phyloP scores from a whole-genome alignment of 2,113 vertebrate species.

The Oreotrochilus melanogaster region DNA sequence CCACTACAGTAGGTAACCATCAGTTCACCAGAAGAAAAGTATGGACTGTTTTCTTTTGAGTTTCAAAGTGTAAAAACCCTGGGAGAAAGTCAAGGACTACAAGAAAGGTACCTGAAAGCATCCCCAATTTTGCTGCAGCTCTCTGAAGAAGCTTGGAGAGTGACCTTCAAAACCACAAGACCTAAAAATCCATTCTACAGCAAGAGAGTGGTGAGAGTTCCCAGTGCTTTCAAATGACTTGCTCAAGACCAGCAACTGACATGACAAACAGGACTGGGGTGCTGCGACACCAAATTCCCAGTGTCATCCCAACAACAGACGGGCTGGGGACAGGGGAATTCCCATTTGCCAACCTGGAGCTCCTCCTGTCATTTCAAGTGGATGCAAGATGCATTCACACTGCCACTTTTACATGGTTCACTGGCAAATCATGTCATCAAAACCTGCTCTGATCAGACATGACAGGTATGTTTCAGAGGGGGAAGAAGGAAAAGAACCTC shows the following conservation, averaged over 20 bases:
- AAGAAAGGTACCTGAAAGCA: background rate
- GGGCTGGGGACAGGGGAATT: background rate
- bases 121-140: background rate
- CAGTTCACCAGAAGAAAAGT: background rate
- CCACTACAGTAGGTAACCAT: background rate
- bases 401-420: background rate
- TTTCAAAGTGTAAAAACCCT: background rate
- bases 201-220: background rate
- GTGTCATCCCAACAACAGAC: background rate
- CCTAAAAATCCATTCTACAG: background rate
- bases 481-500: background rate
- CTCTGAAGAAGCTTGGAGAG: background rate
- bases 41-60: background rate
- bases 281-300: background rate
- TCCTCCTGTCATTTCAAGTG: background rate
- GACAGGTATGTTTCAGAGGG: fast-evolving
- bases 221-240: background rate
- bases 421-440: background rate
- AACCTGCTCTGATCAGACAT: background rate
- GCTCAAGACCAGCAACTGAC: background rate
- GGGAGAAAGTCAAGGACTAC: background rate
- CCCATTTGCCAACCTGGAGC: background rate
- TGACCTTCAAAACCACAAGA: background rate
- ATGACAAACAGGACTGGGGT: fast-evolving
- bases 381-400: fast-evolving